Conservation (phyloP, 2,113 vertebrate genomes). For the Malurus alboscapulatus region DNA sequence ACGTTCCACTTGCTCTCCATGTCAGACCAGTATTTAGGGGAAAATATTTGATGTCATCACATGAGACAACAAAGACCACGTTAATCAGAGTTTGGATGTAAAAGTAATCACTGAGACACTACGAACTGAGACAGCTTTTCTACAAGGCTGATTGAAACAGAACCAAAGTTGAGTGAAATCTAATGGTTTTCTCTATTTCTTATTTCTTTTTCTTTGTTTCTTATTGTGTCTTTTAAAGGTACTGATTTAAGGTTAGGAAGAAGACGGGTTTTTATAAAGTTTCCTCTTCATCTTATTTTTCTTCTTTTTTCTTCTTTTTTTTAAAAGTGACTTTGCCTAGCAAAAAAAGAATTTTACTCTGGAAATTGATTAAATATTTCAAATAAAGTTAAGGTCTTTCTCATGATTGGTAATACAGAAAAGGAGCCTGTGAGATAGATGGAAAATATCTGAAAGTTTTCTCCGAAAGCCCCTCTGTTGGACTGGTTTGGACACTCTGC, state of each 20-base stretch:
- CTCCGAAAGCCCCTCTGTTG: neutral
- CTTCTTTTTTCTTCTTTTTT: neutral
- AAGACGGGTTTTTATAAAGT: rapidly evolving
- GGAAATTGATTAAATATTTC: neutral
- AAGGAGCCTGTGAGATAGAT: neutral
- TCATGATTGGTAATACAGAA: neutral
- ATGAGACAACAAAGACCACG: neutral
- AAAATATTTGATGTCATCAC: neutral
- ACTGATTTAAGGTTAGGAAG: rapidly evolving
- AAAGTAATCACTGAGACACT: neutral
- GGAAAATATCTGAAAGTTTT: neutral
- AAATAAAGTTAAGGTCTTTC: neutral
- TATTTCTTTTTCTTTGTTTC: neutral
- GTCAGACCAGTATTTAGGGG: rapidly evolving
- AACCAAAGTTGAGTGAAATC: neutral
- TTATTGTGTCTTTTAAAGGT: neutral
- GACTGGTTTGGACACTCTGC: neutral
- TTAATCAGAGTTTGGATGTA: neutral
- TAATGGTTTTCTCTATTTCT: neutral
- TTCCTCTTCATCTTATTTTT: neutral
- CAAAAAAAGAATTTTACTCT: neutral
- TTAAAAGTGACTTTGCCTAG: neutral
- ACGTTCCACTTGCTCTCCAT: rapidly evolving
- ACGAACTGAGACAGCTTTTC: neutral
- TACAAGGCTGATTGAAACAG: neutral